These are phyloP conservation scores for Botia almorhae DNA, from an alignment of 2,797 vertebrate genomes.

Conservation along the genomic window DNA sequence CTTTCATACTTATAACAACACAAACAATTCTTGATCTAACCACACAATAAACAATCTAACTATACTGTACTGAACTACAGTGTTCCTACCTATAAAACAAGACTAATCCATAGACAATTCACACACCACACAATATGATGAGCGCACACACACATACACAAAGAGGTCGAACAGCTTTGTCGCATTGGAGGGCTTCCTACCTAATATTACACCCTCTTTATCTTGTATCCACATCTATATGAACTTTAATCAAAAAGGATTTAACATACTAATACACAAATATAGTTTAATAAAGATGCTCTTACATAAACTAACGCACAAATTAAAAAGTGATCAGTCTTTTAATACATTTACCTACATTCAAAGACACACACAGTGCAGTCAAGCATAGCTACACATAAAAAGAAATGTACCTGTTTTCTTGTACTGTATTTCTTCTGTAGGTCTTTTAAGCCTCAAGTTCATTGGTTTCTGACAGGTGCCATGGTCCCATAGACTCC, in stretches of 20 bases:
- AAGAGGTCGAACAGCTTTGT: conserved; percentile 28
- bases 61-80: conserved; percentile 1
- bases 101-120: neutral
- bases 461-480: conserved; percentile 74
- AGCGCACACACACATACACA: conserved; percentile 10
- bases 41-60: neutral
- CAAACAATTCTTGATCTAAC: neutral
- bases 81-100: neutral
- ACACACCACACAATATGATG: conserved; percentile 1
- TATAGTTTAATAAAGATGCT: neutral
- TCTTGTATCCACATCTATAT: neutral
- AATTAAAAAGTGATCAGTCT: too few species aligned
- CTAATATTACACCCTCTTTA: neutral
- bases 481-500: conserved; percentile 77
- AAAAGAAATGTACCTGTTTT: conserved; percentile 68
- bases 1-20: neutral
- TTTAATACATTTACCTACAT: conserved; percentile 1
- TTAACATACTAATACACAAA: neutral
- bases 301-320: neutral
- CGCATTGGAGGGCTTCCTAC: conserved; percentile 17
- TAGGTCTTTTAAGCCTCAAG: conserved; percentile 63
- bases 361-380: neutral
- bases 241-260: neutral
- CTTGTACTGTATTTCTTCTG: conserved; percentile 42
- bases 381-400: neutral